These are phyloP conservation scores for Platichthys stellatus DNA, from an alignment of 2,113 vertebrate genomes.

Conservation along the genomic window DNA sequence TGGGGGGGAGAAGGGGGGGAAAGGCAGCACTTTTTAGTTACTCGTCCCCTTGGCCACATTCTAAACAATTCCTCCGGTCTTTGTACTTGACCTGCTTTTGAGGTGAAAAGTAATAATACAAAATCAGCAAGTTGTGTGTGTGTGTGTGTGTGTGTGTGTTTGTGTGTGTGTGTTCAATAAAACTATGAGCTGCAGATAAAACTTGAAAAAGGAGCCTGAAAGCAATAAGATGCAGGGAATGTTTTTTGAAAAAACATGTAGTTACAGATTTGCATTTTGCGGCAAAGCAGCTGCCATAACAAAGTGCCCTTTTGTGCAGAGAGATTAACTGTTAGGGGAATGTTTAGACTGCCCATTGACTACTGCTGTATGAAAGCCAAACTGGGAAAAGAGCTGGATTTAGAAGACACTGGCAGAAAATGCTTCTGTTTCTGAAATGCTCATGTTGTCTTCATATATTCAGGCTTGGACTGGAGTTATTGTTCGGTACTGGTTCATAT, in stretches of 20 bases:
- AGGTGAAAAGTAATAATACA: background rate
- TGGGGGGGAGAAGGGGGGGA: background rate
- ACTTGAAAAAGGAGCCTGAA: background rate
- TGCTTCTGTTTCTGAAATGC: constrained; percentile 3
- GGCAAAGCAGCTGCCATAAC: constrained; percentile 74
- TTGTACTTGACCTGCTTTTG: constrained; percentile 6
- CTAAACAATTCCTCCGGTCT: constrained; percentile 43
- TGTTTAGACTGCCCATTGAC: constrained; percentile 63
- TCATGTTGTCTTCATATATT: background rate
- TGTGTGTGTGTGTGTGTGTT: too few relatives aligned
- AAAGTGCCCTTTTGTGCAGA: constrained; percentile 76
- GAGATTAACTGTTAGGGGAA: constrained; percentile 79
- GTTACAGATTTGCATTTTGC: constrained; percentile 75
- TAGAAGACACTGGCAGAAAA: constrained; percentile 26
- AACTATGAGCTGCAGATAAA: background rate
- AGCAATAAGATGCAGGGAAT: constrained; percentile 9
- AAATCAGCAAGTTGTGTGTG: background rate
- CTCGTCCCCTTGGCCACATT: constrained; percentile 51
- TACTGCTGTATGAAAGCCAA: constrained; percentile 54
- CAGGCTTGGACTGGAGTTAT: too few relatives aligned
- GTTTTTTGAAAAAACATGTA: constrained; percentile 44
- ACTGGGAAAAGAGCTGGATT: constrained; percentile 41
- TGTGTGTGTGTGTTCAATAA: background rate
- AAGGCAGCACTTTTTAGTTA: constrained; percentile 50
- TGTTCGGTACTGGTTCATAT: too few relatives aligned